These are phyloP conservation scores for Drosophila varians DNA, from an alignment of 1,140 invertebrate genomes.

Conservation along the genomic window DNA sequence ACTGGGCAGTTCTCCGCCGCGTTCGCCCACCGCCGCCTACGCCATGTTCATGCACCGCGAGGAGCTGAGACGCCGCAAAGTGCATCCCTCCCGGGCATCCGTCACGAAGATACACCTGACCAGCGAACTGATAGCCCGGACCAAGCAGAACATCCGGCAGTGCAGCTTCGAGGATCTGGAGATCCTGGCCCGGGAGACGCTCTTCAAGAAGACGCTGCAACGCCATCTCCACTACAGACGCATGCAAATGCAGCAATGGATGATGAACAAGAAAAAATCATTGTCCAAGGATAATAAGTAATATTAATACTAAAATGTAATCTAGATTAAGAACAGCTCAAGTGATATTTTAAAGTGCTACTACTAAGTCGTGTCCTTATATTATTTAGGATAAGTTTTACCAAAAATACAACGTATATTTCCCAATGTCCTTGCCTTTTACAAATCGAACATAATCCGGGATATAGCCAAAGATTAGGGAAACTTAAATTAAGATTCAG, in stretches of 20 bases:
- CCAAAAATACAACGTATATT: background rate
- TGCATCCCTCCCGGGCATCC: constrained; percentile 28
- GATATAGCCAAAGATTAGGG: constrained; percentile 5
- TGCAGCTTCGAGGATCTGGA: constrained; percentile 67
- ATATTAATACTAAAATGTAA: background rate
- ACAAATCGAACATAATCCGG: background rate
- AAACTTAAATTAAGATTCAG: constrained; percentile 41
- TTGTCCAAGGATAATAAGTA: background rate
- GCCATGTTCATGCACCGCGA: constrained; percentile 64
- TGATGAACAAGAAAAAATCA: constrained; percentile 40
- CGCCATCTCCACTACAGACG: constrained; percentile 55
- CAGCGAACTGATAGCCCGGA: constrained; percentile 53
- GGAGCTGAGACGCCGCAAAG: constrained; percentile 53
- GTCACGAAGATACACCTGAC: constrained; percentile 66
- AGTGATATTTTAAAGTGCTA: constrained; percentile 36
- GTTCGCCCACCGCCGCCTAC: constrained; percentile 56
- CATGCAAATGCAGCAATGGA: constrained; percentile 45
- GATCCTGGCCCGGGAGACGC: constrained; percentile 61
- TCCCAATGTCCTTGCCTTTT: background rate
- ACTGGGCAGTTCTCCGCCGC: background rate
- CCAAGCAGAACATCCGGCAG: constrained; percentile 55
- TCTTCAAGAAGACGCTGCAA: constrained; percentile 63
- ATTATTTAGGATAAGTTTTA: too few species aligned
- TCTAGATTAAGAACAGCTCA: constrained; percentile 17
- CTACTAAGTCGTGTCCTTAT: too few species aligned